A percentile compares a stretch with the other conserved stretches of the same genome.
These are phyloP conservation scores for Drosophila persimilis DNA, from an alignment of 1,140 invertebrate genomes.

Conservation along the genomic window DNA sequence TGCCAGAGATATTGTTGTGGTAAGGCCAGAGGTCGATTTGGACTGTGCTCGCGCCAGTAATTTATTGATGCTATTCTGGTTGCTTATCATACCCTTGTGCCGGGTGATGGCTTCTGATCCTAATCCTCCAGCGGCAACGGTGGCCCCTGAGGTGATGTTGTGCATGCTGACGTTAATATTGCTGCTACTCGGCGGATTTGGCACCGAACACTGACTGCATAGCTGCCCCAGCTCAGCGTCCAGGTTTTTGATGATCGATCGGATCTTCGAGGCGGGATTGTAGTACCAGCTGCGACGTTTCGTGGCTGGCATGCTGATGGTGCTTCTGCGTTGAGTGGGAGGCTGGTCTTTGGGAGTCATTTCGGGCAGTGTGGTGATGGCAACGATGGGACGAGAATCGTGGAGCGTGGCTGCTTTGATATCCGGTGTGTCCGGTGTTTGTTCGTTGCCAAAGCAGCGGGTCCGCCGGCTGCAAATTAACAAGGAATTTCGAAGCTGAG, in stretches of 20 bases:
- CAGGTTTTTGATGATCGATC: slow-evolving; percentile 69
- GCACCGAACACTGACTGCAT: slow-evolving; percentile 64
- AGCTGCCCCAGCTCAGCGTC: slow-evolving; percentile 68
- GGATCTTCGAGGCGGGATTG: slow-evolving; percentile 72
- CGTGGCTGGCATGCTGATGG: neutral
- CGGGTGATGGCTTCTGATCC: too few species aligned
- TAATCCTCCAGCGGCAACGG: neutral
- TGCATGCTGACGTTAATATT: neutral
- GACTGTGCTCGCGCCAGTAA: slow-evolving; percentile 18
- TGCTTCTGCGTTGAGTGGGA: slow-evolving; percentile 31
- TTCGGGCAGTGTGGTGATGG: too few species aligned
- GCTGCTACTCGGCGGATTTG: slow-evolving; percentile 24
- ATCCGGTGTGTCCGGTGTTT: slow-evolving; percentile 8
- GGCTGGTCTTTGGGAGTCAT: too few species aligned
- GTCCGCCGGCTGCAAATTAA: slow-evolving; percentile 38
- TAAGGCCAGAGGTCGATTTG: neutral
- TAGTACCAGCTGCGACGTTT: slow-evolving; percentile 53
- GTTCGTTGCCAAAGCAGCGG: slow-evolving; percentile 44
- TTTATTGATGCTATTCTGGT: slow-evolving; percentile 17
- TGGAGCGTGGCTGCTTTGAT: too few species aligned
- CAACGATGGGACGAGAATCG: too few species aligned
- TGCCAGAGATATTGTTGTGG: neutral
- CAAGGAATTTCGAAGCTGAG: slow-evolving; percentile 79
- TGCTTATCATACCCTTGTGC: too few species aligned
- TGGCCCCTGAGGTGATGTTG: neutral